Percentiles rank a stretch among this genome's conserved stretches.
Conservation (phyloP, 2,113 vertebrate species). For the Chaenogobius annularis region DNA sequence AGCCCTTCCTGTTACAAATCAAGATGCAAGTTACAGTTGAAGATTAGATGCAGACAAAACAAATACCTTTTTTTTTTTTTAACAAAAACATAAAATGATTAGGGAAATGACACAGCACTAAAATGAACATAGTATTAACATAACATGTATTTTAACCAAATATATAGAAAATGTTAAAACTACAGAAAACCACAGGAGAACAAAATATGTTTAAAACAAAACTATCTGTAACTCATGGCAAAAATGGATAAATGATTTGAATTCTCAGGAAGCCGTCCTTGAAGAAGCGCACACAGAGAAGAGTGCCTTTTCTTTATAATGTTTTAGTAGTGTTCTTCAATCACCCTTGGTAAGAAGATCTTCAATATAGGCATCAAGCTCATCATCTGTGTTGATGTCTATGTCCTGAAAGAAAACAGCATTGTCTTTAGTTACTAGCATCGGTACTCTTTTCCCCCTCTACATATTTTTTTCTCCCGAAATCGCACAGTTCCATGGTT, state of each 20-base stretch:
- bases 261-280: constrained; percentile 18
- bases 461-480: too few relatives aligned
- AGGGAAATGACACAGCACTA: constrained; percentile 23
- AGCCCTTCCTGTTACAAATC: constrained; percentile 12
- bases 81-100: constrained; percentile 21
- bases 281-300: constrained; percentile 2
- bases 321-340: constrained; percentile 36
- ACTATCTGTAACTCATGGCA: constrained; percentile 19
- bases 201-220: constrained; percentile 34
- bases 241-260: constrained; percentile 28
- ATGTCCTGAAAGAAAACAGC: constrained; percentile 83
- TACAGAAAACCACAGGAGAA: constrained; percentile 44
- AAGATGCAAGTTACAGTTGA: constrained; percentile 15
- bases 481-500: too few relatives aligned
- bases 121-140: constrained; percentile 39
- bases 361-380: constrained; percentile 97
- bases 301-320: constrained; percentile 17
- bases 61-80: constrained; percentile 24
- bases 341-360: constrained; percentile 97
- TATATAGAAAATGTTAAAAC: constrained; percentile 59
- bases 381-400: constrained; percentile 97
- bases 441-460: not conserved
- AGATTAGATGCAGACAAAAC: constrained; percentile 17
- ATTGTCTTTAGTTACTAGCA: not conserved
- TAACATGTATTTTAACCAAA: constrained; percentile 46